Evolutionary conservation across 2,113 vertebrate genomes (phyloP).

Genomic region (Protobothrops mucrosquamatus): DNA sequence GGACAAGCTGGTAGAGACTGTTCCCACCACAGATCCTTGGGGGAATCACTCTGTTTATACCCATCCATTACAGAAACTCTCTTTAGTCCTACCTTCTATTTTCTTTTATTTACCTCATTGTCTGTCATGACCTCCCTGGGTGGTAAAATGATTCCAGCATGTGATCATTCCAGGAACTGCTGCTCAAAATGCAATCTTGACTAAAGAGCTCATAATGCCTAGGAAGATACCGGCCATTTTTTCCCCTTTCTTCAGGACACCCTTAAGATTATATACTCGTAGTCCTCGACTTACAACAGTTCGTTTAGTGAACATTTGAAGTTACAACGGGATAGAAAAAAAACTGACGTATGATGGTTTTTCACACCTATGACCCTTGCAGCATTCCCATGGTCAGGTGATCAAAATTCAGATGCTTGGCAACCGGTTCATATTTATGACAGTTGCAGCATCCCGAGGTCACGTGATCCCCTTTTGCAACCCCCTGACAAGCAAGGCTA

Average conservation of each 20-base stretch:
- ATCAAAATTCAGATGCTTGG: too few relatives aligned
- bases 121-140: neutral
- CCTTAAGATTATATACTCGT: neutral
- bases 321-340: too few relatives aligned
- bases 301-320: too few relatives aligned
- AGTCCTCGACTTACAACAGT: too few relatives aligned
- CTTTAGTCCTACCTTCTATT: neutral
- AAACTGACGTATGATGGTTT: too few relatives aligned
- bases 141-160: neutral
- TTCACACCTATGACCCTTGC: too few relatives aligned
- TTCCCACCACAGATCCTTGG: neutral
- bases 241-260: neutral
- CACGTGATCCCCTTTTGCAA: too few relatives aligned
- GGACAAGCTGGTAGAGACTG: neutral
- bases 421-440: too few relatives aligned
- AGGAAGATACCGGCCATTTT: neutral
- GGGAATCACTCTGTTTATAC: neutral
- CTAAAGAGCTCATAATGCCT: neutral
- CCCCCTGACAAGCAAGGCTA: too few relatives aligned
- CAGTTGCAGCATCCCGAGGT: too few relatives aligned
- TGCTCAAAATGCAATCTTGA: neutral
- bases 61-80: neutral
- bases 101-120: neutral
- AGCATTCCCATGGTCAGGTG: too few relatives aligned
- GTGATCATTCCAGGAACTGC: neutral